phyloP scores from a whole-genome alignment of 2,113 vertebrate species.

The Bostrychus sinensis region DNA sequence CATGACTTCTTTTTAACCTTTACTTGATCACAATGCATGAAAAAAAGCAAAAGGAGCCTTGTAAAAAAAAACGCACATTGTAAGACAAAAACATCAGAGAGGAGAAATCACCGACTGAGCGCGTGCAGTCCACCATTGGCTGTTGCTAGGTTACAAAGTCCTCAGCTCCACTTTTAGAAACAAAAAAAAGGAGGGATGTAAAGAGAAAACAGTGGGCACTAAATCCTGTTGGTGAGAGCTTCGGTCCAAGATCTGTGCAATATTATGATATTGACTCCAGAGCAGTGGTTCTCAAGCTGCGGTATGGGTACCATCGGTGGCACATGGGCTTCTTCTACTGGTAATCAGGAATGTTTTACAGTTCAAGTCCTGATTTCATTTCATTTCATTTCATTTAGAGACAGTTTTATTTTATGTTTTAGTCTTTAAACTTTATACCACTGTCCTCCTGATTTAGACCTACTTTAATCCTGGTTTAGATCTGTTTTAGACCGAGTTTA shows the following conservation, averaged over 20 bases:
- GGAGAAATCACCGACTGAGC: constrained; percentile 19
- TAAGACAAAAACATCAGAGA: constrained; percentile 15
- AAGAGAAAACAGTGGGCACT: constrained; percentile 36
- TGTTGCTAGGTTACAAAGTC: constrained; percentile 68
- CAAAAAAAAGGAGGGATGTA: constrained; percentile 52
- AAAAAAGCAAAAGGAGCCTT: background rate
- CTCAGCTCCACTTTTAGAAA: constrained; percentile 58
- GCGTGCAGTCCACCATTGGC: constrained; percentile 37
- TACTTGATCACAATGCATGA: background rate
- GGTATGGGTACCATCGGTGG: too few relatives aligned
- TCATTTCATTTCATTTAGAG: too few relatives aligned
- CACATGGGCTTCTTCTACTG: too few relatives aligned
- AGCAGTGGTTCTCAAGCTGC: background rate
- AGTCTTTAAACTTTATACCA: too few relatives aligned
- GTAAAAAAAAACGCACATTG: constrained; percentile 6
- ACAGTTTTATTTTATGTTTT: too few relatives aligned
- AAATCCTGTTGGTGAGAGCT: constrained; percentile 38
- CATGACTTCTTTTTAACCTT: background rate
- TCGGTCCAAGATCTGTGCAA: background rate
- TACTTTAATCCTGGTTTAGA: too few relatives aligned
- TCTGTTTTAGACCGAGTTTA: too few relatives aligned
- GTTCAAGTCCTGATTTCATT: too few relatives aligned
- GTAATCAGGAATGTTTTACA: too few relatives aligned
- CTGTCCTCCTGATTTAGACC: too few relatives aligned
- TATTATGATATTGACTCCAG: background rate